Conservation (phyloP, 2,113 vertebrate genomes). For the Anser cygnoides region DNA sequence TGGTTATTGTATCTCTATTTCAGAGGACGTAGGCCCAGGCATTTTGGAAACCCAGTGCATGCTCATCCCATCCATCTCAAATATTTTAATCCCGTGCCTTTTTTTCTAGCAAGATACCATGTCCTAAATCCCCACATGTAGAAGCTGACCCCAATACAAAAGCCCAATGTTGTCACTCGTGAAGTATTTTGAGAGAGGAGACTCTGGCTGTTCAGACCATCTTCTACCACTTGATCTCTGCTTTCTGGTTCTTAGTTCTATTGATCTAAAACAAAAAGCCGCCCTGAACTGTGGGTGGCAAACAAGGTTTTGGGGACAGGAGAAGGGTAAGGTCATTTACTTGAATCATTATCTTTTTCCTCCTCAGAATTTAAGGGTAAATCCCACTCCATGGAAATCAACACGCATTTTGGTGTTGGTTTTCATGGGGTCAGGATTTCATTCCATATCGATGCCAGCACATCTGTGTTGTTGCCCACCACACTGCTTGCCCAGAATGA, state of each 20-base stretch:
- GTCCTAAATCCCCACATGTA: neutral
- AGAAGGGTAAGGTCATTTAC: neutral
- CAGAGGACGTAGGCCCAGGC: neutral
- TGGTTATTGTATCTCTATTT: neutral
- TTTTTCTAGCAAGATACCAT: neutral
- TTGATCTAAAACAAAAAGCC: neutral
- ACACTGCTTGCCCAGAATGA: rapidly evolving
- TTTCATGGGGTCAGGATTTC: neutral
- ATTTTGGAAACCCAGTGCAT: neutral
- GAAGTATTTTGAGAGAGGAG: neutral
- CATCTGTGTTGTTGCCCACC: neutral
- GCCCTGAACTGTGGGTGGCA: neutral
- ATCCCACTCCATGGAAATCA: neutral
- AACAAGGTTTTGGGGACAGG: neutral
- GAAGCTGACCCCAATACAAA: neutral
- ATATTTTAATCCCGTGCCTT: neutral
- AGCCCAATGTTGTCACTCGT: neutral
- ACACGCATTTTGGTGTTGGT: rapidly evolving
- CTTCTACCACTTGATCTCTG: neutral
- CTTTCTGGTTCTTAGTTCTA: neutral
- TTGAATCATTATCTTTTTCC: neutral
- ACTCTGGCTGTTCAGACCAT: neutral
- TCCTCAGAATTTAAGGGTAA: neutral
- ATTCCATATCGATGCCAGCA: neutral
- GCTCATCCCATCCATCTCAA: neutral